Evolutionary conservation across 2,888 invertebrate genomes (phyloP).

Genomic region (Scaptomyza caliginosa): DNA sequence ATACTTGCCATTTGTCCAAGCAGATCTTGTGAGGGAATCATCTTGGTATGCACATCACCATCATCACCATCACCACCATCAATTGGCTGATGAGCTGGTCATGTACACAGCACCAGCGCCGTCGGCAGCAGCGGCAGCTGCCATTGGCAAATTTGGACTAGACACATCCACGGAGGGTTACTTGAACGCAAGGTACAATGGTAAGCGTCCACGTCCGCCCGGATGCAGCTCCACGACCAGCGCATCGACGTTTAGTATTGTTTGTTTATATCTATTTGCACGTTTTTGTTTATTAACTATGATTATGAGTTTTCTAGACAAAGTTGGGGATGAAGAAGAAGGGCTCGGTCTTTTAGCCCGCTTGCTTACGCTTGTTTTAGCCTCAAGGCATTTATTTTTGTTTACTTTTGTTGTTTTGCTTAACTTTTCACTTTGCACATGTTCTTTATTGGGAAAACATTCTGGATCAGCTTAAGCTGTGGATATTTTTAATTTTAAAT

Average conservation of each 20-base stretch:
- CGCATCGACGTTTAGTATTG: constrained; percentile 28
- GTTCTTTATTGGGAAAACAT: constrained; percentile 36
- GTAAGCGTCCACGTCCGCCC: constrained; percentile 80
- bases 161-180: constrained; percentile 83
- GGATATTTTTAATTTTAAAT: constrained; percentile 4
- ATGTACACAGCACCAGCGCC: constrained; percentile 79
- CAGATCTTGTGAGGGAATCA: constrained; percentile 76
- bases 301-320: constrained; percentile 64
- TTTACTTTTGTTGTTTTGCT: constrained; percentile 39
- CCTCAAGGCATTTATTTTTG: constrained; percentile 39
- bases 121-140: constrained; percentile 63
- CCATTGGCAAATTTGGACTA: constrained; percentile 82
- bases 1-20: constrained; percentile 6
- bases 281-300: constrained; percentile 74
- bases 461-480: neutral
- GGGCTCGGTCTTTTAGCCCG: neutral
- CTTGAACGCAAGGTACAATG: constrained; percentile 83
- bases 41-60: constrained; percentile 80
- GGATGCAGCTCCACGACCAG: constrained; percentile 46
- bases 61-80: constrained; percentile 80
- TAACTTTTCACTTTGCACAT: constrained; percentile 52
- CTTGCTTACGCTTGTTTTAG: constrained; percentile 17
- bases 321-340: constrained; percentile 1
- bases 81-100: constrained; percentile 81
- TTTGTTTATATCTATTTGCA: constrained; percentile 70